Evolutionary conservation across 2,888 invertebrate species (phyloP), one percentile per base, ranked within the genome.

Genomic region (Incurvaria masculella): DNA sequence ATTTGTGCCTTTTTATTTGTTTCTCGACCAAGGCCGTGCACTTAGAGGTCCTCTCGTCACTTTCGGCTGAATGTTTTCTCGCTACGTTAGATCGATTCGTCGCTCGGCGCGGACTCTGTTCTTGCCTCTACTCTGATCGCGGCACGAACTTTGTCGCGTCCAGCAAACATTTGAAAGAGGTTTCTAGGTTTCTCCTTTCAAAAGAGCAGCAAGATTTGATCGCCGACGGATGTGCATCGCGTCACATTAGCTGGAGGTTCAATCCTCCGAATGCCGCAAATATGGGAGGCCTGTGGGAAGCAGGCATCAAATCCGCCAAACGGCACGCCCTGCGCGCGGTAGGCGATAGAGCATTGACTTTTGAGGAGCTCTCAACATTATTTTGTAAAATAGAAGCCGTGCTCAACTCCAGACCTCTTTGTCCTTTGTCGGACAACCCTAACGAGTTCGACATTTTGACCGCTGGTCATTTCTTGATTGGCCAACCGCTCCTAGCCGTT

Each of bases 31-130:
- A 54, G 27, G 58, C 60, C 3, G 44, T 58, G 4, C 57, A 58
- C 23, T 21, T 59, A 2, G 59, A 60, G 44, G 17, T 55, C 1
- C 58, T 54, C 5, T 49, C 52, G 1, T 55, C 55, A 16, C 45
- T 61, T 1, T 51, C 56, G 2, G 53, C 57, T 1, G 54, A 57
- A 4, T 51, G 56, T 0, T 62, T 63, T 44, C 16, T 64, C 2
- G 53, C 55, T 0, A 56, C 61, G 1, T 52, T 63, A 1, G 51
- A 57, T 11, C 50, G 61, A 11, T 63, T 65, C 33, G 44, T 61
- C 1, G 53, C 61, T 1, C 48, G 60, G 1, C 50, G 61, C 17
- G 61, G 61, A 2, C 51, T 54, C 1, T 54, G 56, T 5, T 14
- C 27, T 11, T 38, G 50, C 1, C 41, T 63, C 0, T 56, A 55